phyloP scores from a whole-genome alignment of 2,797 vertebrate species.

The Chanos chanos region DNA sequence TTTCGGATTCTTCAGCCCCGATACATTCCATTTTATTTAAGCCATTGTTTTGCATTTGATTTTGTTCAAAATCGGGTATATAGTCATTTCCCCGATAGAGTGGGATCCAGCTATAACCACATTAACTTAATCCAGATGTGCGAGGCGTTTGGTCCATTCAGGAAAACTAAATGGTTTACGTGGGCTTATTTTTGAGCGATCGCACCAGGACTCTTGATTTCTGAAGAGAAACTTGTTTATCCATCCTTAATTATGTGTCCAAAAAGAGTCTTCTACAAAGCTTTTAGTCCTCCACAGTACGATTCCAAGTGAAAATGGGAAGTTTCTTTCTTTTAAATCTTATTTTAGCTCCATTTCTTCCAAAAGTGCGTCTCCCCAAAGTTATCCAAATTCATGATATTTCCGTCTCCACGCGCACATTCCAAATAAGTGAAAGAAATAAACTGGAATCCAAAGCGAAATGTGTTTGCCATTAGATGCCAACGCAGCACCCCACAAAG shows the following conservation, averaged over 20 bases:
- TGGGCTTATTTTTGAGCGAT: not conserved
- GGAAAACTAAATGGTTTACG: slow-evolving; percentile 1
- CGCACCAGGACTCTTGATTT: too few species aligned
- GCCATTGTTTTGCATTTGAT: too few species aligned
- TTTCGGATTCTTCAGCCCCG: too few species aligned
- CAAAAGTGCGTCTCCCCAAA: slow-evolving; percentile 41
- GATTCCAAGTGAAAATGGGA: too few species aligned
- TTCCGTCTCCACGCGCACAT: slow-evolving; percentile 60
- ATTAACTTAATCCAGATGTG: slow-evolving; percentile 28
- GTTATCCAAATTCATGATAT: slow-evolving; percentile 52
- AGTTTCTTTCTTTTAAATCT: too few species aligned
- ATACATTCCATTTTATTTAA: not conserved
- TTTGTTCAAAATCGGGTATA: too few species aligned
- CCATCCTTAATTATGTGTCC: too few species aligned
- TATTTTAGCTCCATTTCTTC: too few species aligned
- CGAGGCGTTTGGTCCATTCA: not conserved
- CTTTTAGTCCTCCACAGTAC: not conserved
- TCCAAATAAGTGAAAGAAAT: slow-evolving; percentile 66
- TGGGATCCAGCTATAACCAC: not conserved
- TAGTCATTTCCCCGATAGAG: too few species aligned
- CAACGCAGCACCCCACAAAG: slow-evolving; percentile 49
- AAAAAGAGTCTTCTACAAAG: not conserved
- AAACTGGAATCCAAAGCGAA: slow-evolving; percentile 66
- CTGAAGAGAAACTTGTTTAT: not conserved
- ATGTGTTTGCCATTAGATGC: slow-evolving; percentile 85